These are phyloP conservation scores for Drosophila persimilis DNA, from an alignment of 1,140 invertebrate genomes.

Conservation along the genomic window DNA sequence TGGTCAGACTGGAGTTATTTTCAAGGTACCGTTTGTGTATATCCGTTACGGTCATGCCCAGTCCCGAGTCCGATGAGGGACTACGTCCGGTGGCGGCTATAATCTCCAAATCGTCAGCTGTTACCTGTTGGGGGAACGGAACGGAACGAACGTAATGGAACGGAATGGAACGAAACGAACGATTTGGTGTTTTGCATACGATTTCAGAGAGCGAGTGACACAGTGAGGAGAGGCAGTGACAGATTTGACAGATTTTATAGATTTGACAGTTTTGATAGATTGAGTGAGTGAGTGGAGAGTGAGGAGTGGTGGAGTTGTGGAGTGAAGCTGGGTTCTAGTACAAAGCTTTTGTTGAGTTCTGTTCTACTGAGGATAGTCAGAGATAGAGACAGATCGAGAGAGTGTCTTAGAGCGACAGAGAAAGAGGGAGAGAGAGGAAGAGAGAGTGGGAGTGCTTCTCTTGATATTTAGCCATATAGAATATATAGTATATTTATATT, in stretches of 20 bases:
- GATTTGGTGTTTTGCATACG: conserved; percentile 58
- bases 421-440: conserved; percentile 20
- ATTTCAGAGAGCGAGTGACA: conserved; percentile 49
- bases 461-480: conserved; percentile 4
- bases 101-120: conserved; percentile 82
- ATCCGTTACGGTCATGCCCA: conserved; percentile 81
- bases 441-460: conserved; percentile 38
- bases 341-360: conserved; percentile 26
- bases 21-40: conserved; percentile 80
- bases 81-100: conserved; percentile 80
- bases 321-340: conserved; percentile 4
- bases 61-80: conserved; percentile 80
- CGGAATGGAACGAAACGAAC: conserved; percentile 62
- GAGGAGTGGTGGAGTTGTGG: too few relatives aligned
- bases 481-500: not conserved
- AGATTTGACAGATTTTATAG: conserved; percentile 10
- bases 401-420: conserved; percentile 8
- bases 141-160: conserved; percentile 61
- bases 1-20: conserved; percentile 10
- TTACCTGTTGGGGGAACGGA: conserved; percentile 71
- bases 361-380: conserved; percentile 31
- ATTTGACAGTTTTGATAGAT: not conserved
- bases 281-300: conserved; percentile 12
- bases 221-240: not conserved
- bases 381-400: conserved; percentile 30